Evolutionary conservation across 2,888 invertebrate genomes (phyloP).

Genomic region (Diaprepes abbreviatus): DNA sequence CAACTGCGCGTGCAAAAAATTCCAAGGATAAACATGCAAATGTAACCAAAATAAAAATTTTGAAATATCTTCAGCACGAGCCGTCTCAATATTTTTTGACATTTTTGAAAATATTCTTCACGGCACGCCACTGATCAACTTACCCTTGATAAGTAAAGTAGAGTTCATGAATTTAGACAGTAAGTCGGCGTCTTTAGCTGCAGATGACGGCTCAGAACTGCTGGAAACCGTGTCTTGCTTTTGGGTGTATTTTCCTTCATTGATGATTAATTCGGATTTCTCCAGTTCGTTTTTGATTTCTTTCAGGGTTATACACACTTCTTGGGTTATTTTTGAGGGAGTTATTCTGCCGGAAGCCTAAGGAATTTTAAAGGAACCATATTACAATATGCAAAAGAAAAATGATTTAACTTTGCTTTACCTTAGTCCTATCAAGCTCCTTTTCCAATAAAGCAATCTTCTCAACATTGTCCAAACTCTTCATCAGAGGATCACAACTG

Average conservation of each 20-base stretch:
- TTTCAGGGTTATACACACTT: constrained; percentile 72
- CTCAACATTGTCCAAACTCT: constrained; percentile 71
- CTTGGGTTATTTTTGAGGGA: constrained; percentile 66
- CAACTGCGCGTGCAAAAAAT: too few relatives aligned
- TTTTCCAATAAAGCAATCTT: constrained; percentile 69
- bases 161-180: constrained; percentile 58
- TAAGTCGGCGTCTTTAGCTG: constrained; percentile 50
- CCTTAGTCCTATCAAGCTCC: constrained; percentile 62
- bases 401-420: neutral
- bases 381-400: too few relatives aligned
- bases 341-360: constrained; percentile 62
- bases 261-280: constrained; percentile 56
- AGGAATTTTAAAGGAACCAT: too few relatives aligned
- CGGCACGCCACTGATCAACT: too few relatives aligned
- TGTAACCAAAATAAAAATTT: too few relatives aligned
- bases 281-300: constrained; percentile 72
- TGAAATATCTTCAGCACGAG: too few relatives aligned
- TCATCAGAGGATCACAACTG: constrained; percentile 72
- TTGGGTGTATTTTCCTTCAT: constrained; percentile 56
- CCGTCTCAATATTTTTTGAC: too few relatives aligned
- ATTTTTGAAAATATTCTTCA: too few relatives aligned
- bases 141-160: constrained; percentile 66
- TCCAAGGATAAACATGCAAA: too few relatives aligned
- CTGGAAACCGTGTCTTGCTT: constrained; percentile 42
- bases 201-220: constrained; percentile 60